Evolutionary conservation across 1,140 invertebrate genomes (phyloP), one percentile per base, ranked within the genome.

Genomic region (Scaptomyza graminum): DNA sequence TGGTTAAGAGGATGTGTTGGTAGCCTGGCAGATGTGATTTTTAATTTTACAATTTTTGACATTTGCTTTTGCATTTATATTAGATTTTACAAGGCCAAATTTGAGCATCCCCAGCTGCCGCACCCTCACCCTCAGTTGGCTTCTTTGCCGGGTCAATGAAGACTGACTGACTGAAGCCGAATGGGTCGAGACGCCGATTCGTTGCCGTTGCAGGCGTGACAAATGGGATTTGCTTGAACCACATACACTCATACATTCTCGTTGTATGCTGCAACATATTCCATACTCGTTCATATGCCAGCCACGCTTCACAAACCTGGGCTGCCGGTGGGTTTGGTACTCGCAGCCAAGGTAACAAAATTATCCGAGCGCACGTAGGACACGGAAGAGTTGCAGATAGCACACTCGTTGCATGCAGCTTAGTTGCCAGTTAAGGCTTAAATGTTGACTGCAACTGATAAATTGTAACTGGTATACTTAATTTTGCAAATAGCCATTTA

Each of bases 31-130:
- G 76, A 69, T 87, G 76, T 87, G 83, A 87, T 88, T 87, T 87
- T 87, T 88, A 87, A 88, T 87, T 87, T 81, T 76, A 87, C 83
- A 89, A 83, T 79, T 89, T 81, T 87, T 87, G 84, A 87, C 84
- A 89, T 87, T 87, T 89, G 76, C 65, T 64, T 87, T 87, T 87
- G 82, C 82, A 87, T 87, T 87, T 87, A 87, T 88, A 87, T 87
- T 87, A 88, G 83, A 89, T 87, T 87, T 89, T 87, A 77, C 84
- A 50, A 65, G 63, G 62, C 62, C 69, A 71, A 61, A 64, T 50
- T 50, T 54, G 59, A 50, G 41, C 57, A 49, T 8, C 2, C 1
- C 15, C 16, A 57, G 37, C 34, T 37, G 16, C 11, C 22, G 9
- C 39, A 12, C 22, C 7, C 3, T 16, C 0, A 28, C 16, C 9